These are phyloP conservation scores for Okapia johnstoni DNA, from an alignment of 2,113 vertebrate species.

Conservation along the genomic window DNA sequence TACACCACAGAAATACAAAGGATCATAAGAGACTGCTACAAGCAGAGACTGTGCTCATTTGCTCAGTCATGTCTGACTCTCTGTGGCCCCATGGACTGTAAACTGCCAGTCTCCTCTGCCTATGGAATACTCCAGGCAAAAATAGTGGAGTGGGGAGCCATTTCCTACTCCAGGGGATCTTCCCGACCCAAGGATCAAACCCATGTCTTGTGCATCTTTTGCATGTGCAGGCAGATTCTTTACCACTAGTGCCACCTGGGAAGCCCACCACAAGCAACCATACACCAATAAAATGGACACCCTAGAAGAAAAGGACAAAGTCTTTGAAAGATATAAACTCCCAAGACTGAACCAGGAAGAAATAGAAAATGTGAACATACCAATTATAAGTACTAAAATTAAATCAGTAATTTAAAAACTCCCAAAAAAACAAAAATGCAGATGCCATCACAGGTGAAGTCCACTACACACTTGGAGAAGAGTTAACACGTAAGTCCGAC, in stretches of 20 bases:
- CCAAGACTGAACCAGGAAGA: neutral
- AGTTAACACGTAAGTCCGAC: neutral
- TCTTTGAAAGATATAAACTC: neutral
- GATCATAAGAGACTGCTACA: neutral
- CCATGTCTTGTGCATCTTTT: neutral
- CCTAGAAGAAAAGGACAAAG: neutral
- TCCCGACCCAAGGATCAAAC: neutral
- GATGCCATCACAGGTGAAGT: neutral
- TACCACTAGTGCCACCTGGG: neutral
- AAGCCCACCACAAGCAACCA: neutral
- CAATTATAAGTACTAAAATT: neutral
- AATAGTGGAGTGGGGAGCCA: neutral
- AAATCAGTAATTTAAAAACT: neutral
- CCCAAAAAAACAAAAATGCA: neutral
- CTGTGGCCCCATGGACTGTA: neutral
- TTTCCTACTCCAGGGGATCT: neutral
- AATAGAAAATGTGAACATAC: neutral
- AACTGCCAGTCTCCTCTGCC: neutral
- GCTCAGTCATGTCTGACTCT: neutral
- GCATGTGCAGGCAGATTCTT: neutral
- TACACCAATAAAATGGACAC: neutral
- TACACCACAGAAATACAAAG: neutral
- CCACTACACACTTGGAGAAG: neutral
- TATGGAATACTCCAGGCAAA: neutral
- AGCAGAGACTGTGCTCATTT: neutral